These are phyloP conservation scores for Eudemis profundana DNA, from an alignment of 2,888 invertebrate genomes.

Conservation along the genomic window DNA sequence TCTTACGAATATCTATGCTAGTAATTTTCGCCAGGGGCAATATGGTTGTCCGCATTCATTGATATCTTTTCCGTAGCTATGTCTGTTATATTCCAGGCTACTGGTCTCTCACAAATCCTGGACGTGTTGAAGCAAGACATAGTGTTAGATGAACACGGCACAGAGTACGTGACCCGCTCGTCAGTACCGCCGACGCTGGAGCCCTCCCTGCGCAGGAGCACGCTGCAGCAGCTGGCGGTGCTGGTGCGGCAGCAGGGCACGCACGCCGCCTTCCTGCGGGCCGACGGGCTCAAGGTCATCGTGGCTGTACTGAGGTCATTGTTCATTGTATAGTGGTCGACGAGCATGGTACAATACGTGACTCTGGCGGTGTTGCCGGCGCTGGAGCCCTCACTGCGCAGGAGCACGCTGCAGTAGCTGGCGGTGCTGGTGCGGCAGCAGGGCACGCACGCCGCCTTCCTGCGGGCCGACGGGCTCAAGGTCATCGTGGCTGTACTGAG, in stretches of 20 bases:
- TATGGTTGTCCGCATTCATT: no score
- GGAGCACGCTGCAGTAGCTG: slow-evolving; percentile 88
- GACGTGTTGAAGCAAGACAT: slow-evolving; percentile 79
- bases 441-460: slow-evolving; percentile 85
- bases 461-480: slow-evolving; percentile 84
- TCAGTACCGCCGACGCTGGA: slow-evolving; percentile 76
- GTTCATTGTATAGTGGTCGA: slow-evolving; percentile 61
- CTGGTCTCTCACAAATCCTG: slow-evolving; percentile 72
- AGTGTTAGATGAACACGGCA: slow-evolving; percentile 63
- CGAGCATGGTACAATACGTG: slow-evolving; percentile 60
- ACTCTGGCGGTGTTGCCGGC: slow-evolving; percentile 57
- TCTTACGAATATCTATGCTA: no score
- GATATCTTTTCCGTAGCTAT: no score
- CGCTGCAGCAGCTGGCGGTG: slow-evolving; percentile 88
- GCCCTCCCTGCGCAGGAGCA: slow-evolving; percentile 88
- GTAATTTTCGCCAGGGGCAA: no score
- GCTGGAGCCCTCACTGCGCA: slow-evolving; percentile 88
- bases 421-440: slow-evolving; percentile 87
- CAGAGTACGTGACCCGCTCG: slow-evolving; percentile 54
- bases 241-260: slow-evolving; percentile 87
- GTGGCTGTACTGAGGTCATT: slow-evolving; percentile 69
- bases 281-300: slow-evolving; percentile 83
- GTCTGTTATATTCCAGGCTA: slow-evolving; percentile 57
- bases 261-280: slow-evolving; percentile 86
- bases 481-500: slow-evolving; percentile 73